Percentiles rank a stretch among this genome's conserved stretches.
phyloP scores from a whole-genome alignment of 2,888 invertebrate genomes.

The Leptothorax acervorum region DNA sequence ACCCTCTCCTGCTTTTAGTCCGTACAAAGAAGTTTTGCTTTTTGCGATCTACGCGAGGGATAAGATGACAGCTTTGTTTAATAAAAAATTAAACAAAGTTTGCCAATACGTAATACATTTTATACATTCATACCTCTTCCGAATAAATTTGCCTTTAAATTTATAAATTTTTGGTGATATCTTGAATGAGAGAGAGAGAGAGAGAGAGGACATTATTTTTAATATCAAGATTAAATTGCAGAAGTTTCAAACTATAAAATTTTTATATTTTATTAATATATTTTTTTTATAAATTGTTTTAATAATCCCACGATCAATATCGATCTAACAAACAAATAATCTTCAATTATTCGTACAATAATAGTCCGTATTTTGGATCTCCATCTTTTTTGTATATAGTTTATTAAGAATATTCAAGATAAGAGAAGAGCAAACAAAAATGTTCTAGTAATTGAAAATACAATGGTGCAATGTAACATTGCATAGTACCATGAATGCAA shows the following conservation, averaged over 20 bases:
- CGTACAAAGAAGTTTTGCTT: slow-evolving; percentile 8
- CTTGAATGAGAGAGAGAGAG: neutral
- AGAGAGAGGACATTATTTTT: neutral
- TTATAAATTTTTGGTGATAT: neutral
- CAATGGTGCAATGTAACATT: neutral
- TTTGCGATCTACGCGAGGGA: neutral
- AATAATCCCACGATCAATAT: neutral
- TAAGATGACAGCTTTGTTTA: slow-evolving; percentile 19
- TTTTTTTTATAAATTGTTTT: neutral
- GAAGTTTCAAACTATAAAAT: neutral
- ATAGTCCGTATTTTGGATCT: too few species aligned
- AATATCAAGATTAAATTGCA: neutral
- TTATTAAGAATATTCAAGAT: neutral
- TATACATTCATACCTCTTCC: neutral
- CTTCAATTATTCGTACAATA: too few species aligned
- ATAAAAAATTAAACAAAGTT: slow-evolving; percentile 21
- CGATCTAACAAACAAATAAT: neutral
- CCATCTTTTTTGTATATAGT: too few species aligned
- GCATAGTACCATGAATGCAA: neutral
- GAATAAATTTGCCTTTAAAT: neutral
- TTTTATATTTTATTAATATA: slow-evolving; percentile 8
- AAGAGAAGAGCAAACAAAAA: neutral
- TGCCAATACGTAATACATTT: neutral
- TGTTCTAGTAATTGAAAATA: neutral
- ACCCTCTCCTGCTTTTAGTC: slow-evolving; percentile 10